These are phyloP conservation scores for Anomalospiza imberbis DNA, from an alignment of 2,797 vertebrate genomes.

Conservation along the genomic window DNA sequence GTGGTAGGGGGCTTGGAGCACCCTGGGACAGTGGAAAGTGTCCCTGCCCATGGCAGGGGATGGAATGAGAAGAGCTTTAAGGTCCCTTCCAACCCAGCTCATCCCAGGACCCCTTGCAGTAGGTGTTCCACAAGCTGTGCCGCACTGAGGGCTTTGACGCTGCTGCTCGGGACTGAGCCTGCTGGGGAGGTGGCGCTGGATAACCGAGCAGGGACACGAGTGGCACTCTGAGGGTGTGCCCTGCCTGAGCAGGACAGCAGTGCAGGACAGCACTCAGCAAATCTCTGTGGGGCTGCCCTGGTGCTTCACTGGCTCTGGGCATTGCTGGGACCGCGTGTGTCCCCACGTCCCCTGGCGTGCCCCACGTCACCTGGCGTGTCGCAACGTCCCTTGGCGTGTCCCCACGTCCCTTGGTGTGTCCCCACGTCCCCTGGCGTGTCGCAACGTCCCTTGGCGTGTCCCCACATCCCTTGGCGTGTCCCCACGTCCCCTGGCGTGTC, in stretches of 20 bases:
- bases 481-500: no score
- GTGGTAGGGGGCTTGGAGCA: fast-evolving
- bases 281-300: background rate
- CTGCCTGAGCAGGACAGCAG: fast-evolving
- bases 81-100: background rate
- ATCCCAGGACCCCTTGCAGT: background rate
- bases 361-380: no score
- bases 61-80: fast-evolving
- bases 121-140: background rate
- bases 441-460: no score
- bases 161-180: background rate
- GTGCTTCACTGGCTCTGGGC: background rate
- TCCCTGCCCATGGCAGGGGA: background rate
- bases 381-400: no score
- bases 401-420: no score
- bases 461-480: no score
- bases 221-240: background rate
- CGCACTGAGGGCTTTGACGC: fast-evolving
- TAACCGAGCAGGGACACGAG: background rate
- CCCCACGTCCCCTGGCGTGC: background rate
- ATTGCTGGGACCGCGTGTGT: background rate
- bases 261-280: background rate
- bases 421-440: no score
- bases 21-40: fast-evolving
- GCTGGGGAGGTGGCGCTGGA: background rate